phyloP scores from a whole-genome alignment of 2,888 invertebrate species.

The Acleris sparsana region DNA sequence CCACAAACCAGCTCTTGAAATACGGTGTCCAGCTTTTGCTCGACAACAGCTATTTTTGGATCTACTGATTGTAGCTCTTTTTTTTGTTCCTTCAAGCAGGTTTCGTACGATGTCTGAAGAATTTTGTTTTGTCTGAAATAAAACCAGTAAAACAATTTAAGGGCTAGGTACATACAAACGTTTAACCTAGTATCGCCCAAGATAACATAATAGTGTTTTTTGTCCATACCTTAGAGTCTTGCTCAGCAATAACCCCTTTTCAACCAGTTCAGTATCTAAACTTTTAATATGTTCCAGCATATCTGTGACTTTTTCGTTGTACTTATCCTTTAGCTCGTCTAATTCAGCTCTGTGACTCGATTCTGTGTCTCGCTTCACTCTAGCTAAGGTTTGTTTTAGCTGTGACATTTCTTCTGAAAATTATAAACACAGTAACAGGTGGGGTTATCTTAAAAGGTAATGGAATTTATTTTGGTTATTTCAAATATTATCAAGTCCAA shows the following conservation, averaged over 20 bases:
- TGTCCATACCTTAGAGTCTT: slow-evolving; percentile 66
- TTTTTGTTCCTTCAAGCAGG: slow-evolving; percentile 65
- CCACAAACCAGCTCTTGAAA: slow-evolving; percentile 84
- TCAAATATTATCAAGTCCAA: neutral
- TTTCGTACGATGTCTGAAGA: slow-evolving; percentile 77
- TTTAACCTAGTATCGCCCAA: neutral
- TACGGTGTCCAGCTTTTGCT: slow-evolving; percentile 82
- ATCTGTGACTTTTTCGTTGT: slow-evolving; percentile 83
- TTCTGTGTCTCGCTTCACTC: slow-evolving; percentile 82
- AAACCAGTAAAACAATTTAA: slow-evolving; percentile 7
- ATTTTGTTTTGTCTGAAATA: slow-evolving; percentile 79
- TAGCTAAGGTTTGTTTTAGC: slow-evolving; percentile 78
- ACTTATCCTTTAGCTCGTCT: slow-evolving; percentile 80
- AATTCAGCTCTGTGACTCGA: slow-evolving; percentile 83
- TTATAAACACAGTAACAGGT: no score
- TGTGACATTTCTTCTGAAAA: slow-evolving; percentile 78
- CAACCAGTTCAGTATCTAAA: slow-evolving; percentile 81
- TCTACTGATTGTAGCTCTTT: slow-evolving; percentile 56
- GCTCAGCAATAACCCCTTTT: slow-evolving; percentile 81
- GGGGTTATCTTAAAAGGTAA: no score
- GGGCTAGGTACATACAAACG: neutral
- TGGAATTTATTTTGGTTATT: no score
- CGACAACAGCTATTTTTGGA: slow-evolving; percentile 75
- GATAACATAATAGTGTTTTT: no score
- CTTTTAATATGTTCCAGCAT: slow-evolving; percentile 82